Evolutionary conservation across 2,113 vertebrate species (phyloP), one percentile per base, ranked within the genome.

Genomic region (Oostethus manadensis): DNA sequence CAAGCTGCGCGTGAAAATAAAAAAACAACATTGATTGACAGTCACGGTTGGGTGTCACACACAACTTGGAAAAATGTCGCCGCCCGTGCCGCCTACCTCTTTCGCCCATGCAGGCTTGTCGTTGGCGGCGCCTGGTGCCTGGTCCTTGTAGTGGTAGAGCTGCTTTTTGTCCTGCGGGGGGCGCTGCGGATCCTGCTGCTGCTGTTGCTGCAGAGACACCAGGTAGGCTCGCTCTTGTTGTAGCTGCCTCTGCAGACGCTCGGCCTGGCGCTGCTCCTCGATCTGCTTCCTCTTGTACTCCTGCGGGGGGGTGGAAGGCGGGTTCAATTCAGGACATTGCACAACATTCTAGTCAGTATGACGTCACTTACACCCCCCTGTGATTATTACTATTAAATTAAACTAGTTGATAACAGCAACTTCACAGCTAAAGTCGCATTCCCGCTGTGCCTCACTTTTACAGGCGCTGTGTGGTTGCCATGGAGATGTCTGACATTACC

Each of bases 41-140:
- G 29, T 33, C 29, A 33, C 5, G 29, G 29, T 33, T 6, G 29
- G 44, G 17, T 48, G 46, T 48, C 46, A 53, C 8, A 33, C 50
- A 23, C 22, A 47, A 48, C 50, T 53, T 23, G 23, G 22, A 14
- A 21, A 51, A 16, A 51, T 20, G 48, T 15, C 6, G 33, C 53
- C 10, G 44, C 7, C 13, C 14, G 7, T 46, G 17, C 3, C 13
- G 17, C 4, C 11, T 89, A 99, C 97, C 95, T 98, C 97, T 75
- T 98, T 94, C 77, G 94, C 96, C 97, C 97, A 99, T 0, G 94
- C 91, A 2, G 97, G 97, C 38, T 99, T 99, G 89, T 99, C 96
- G 5, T 87, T 93, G 80, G 13, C 77, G 76, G 16, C 77, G 59
- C 93, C 80, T 67, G 95, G 97, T 60, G 95, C 92, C 50, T 95